phyloP scores from a whole-genome alignment of 2,797 vertebrate species.

The Lepilemur ruficaudatus region DNA sequence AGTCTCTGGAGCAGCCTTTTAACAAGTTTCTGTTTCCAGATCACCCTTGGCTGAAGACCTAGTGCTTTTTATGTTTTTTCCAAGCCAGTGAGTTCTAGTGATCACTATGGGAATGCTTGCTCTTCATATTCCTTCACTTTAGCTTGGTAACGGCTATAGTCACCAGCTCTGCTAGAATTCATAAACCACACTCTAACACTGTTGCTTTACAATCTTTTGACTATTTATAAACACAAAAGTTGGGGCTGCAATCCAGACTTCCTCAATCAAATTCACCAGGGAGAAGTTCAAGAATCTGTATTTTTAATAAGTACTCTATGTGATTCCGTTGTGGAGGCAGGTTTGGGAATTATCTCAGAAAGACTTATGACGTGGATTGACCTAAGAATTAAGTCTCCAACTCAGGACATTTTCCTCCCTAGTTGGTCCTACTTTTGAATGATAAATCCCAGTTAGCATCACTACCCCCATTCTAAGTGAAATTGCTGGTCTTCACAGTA shows the following conservation, averaged over 20 bases:
- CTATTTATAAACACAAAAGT: neutral
- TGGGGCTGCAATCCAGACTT: neutral
- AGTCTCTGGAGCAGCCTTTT: neutral
- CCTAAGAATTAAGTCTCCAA: neutral
- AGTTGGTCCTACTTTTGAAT: neutral
- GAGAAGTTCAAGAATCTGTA: constrained; percentile 50
- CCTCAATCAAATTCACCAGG: constrained; percentile 1
- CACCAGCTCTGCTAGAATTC: neutral
- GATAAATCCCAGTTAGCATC: neutral
- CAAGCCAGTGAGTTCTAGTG: neutral
- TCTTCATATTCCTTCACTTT: neutral
- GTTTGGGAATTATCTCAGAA: constrained; percentile 1
- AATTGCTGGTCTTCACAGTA: neutral
- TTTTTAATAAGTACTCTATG: constrained; percentile 25
- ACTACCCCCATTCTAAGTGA: neutral
- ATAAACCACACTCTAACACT: neutral
- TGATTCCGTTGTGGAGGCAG: constrained; percentile 28
- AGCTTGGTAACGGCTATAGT: neutral
- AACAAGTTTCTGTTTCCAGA: neutral
- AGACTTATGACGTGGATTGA: neutral
- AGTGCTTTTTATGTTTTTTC: neutral
- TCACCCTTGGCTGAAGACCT: neutral
- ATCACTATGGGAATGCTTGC: neutral
- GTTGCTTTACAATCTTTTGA: neutral
- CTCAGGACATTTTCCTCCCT: neutral